phyloP scores from a whole-genome alignment of 1,140 invertebrate species.

The Euura saliciscinereae region DNA sequence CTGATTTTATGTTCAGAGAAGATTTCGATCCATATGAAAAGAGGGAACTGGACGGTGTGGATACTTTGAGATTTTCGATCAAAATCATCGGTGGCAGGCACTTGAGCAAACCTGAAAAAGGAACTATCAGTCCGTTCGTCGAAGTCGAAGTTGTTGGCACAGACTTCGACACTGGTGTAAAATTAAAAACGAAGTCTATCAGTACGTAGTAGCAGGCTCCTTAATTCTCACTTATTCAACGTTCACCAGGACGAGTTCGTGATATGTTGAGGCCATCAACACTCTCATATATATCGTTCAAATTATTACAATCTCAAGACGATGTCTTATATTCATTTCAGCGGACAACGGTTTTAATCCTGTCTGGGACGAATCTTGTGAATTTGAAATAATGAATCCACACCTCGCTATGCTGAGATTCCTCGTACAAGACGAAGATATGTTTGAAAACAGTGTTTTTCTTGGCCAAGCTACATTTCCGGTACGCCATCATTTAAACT shows the following conservation, averaged over 20 bases:
- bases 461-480: slow-evolving; percentile 92
- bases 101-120: slow-evolving; percentile 78
- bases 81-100: slow-evolving; percentile 85
- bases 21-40: slow-evolving; percentile 76
- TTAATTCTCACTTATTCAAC: slow-evolving; percentile 13
- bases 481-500: slow-evolving; percentile 56
- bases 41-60: slow-evolving; percentile 63
- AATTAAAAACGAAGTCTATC: slow-evolving; percentile 77
- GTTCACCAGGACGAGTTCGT: neutral
- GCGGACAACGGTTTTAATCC: slow-evolving; percentile 94
- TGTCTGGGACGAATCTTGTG: slow-evolving; percentile 81
- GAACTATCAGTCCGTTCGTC: slow-evolving; percentile 89
- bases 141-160: slow-evolving; percentile 88
- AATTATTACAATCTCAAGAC: neutral
- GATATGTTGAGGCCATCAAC: neutral
- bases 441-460: slow-evolving; percentile 93
- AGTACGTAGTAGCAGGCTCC: slow-evolving; percentile 58
- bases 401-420: slow-evolving; percentile 86
- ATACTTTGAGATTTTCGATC: slow-evolving; percentile 70
- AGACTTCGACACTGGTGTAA: slow-evolving; percentile 73
- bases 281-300: neutral
- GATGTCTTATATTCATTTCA: slow-evolving; percentile 48
- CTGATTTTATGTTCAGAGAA: slow-evolving; percentile 81
- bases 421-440: slow-evolving; percentile 90
- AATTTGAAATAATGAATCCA: slow-evolving; percentile 83